Evolutionary conservation across 1,140 invertebrate genomes (phyloP).

Genomic region (Diachasma alloeum): DNA sequence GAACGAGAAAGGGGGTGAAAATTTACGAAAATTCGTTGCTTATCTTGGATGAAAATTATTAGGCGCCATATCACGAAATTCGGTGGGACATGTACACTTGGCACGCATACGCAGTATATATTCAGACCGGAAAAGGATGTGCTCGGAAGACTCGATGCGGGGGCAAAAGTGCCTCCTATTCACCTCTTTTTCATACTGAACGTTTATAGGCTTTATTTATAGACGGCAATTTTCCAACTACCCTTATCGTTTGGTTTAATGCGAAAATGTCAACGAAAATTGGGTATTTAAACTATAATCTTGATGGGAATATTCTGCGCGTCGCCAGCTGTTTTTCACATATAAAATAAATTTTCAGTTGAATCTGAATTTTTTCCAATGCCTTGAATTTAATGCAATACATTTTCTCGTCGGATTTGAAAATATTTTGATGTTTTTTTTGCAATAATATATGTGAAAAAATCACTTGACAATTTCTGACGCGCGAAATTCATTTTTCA

Average conservation of each 20-base stretch:
- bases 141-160: neutral
- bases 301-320: neutral
- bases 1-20: neutral
- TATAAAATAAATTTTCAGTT: neutral
- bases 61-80: conserved; percentile 8
- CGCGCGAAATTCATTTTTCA: no score
- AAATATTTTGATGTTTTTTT: neutral
- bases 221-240: conserved; percentile 8
- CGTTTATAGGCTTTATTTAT: conserved; percentile 28
- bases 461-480: no score
- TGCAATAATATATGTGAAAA: no score
- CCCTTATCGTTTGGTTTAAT: neutral
- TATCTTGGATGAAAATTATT: neutral
- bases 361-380: no score
- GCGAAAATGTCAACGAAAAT: conserved; percentile 2
- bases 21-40: neutral
- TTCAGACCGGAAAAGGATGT: conserved; percentile 8
- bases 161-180: neutral
- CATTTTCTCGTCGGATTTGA: no score
- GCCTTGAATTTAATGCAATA: no score
- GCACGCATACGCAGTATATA: conserved; percentile 4
- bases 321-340: neutral
- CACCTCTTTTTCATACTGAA: neutral
- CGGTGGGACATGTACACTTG: conserved; percentile 1
- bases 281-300: neutral